Conservation (phyloP, 53 echinoderm and acorn worm species). For the Crossaster papposus region DNA sequence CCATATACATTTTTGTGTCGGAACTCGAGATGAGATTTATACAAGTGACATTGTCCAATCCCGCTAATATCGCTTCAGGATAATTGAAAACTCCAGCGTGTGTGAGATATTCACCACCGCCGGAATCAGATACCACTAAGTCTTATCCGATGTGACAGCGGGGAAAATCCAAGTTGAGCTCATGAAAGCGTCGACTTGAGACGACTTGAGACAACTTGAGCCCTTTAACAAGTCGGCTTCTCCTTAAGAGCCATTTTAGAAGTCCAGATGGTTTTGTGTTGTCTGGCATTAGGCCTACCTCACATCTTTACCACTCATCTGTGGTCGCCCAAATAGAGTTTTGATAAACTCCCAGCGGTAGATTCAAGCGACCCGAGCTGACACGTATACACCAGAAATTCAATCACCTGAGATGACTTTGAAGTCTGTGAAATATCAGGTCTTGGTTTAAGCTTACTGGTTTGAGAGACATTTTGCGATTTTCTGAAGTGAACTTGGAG, state of each 20-base stretch:
- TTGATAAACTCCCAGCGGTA: conserved; percentile 60
- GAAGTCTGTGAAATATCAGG: conserved; percentile 39
- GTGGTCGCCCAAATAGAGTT: conserved; percentile 51
- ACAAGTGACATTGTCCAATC: neutral
- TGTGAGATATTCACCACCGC: conserved; percentile 1
- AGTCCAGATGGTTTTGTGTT: conserved; percentile 51
- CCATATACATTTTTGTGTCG: neutral
- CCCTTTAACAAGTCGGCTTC: conserved; percentile 3
- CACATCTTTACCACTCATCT: conserved; percentile 1
- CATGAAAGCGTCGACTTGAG: conserved; percentile 23
- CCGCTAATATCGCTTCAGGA: neutral
- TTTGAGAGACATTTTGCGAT: neutral
- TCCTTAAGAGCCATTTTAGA: neutral
- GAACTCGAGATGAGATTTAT: neutral
- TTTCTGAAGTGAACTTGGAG: neutral
- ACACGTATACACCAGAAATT: conserved; percentile 44
- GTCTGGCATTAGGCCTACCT: conserved; percentile 1
- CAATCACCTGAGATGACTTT: conserved; percentile 19
- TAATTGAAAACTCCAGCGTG: neutral
- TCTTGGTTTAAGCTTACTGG: neutral
- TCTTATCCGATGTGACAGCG: conserved; percentile 32
- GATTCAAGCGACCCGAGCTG: conserved; percentile 31
- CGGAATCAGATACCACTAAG: conserved; percentile 16
- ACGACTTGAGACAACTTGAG: neutral
- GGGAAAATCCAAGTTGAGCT: conserved; percentile 58